Conservation (phyloP, 2,888 invertebrate genomes). For the Napeogenes inachia region DNA sequence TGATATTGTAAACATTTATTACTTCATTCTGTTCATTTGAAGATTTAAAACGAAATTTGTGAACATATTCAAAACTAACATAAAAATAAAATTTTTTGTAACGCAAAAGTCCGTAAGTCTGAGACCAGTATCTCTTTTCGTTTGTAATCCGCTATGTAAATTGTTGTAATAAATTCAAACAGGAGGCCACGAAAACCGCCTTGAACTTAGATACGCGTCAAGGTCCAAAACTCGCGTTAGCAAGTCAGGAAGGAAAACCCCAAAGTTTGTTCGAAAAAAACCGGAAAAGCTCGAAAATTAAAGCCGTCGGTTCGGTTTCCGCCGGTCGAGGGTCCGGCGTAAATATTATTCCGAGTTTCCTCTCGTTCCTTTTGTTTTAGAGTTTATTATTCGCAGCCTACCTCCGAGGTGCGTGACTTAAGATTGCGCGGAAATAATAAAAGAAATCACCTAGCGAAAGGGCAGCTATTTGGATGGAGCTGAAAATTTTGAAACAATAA, state of each 20-base stretch:
- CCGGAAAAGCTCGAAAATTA: constrained; percentile 63
- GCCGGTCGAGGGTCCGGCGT: constrained; percentile 52
- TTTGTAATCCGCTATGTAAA: constrained; percentile 50
- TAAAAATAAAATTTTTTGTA: constrained; percentile 8
- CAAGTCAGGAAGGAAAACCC: constrained; percentile 69
- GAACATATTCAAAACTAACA: too few species aligned
- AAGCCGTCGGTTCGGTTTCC: constrained; percentile 64
- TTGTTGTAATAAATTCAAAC: constrained; percentile 61
- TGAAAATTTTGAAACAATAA: constrained; percentile 45
- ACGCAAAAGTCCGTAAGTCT: constrained; percentile 31
- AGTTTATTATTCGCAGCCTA: constrained; percentile 62
- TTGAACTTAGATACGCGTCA: constrained; percentile 52
- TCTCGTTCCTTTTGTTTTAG: constrained; percentile 70
- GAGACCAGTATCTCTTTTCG: constrained; percentile 47
- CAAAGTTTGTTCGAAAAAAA: constrained; percentile 47
- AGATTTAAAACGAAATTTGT: too few species aligned
- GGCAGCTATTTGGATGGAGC: constrained; percentile 22
- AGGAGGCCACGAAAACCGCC: constrained; percentile 56
- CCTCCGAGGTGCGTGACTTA: constrained; percentile 38
- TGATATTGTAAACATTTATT: constrained; percentile 7
- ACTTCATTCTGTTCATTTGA: too few species aligned
- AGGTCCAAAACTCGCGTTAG: constrained; percentile 58
- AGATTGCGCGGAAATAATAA: constrained; percentile 32
- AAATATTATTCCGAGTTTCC: constrained; percentile 69
- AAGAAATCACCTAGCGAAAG: constrained; percentile 31